Base-by-base conservation (phyloP, 64 coral and sea anemone species). In the Dendronephthya gigantea region DNA sequence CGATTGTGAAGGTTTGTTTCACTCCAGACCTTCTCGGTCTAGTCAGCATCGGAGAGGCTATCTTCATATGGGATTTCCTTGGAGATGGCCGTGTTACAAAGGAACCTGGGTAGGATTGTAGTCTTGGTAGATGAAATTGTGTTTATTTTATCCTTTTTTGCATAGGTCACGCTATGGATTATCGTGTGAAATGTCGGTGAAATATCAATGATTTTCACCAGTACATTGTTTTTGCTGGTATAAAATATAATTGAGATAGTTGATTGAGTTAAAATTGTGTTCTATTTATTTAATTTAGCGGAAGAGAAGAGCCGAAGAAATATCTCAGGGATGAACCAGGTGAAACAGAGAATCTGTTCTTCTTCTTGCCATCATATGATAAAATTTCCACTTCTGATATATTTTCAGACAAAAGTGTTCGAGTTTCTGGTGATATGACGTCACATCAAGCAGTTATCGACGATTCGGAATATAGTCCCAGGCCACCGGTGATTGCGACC, bases 31-130 rank as follows among this genome's bases (percentile, higher is more conserved):
- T 90, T 22, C 88, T 83, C 69, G 75, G 87, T 37, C 39, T 98
- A 1, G 87, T 98, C 13, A 98, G 92, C 47, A 81, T 90, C 30
- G 95, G 95, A 0, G 95, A 98, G 75, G 91, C 92, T 45, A 91
- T 98, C 31, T 83, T 98, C 22, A 79, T 98, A 11, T 98, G 95
- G 95, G 85, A 98, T 48, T 93, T 98, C 84, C 82, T 87, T 70
- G 95, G 83, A 30, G 68, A 87, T 62, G 86, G 95, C 35, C 85
- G 90, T 22, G 89, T 86, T 16, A 68, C 83, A 35, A 36, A 17
- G 9, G 72, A 79, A 9, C 72, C 72, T 79, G 72, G 72, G 72
- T 79, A 79, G 36, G 72, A 79, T 11, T 45, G 41, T 45, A 4
- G 4, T 4, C 11, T 45, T 4, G 41, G 41, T 45, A 6, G 41